Evolutionary conservation across 2,888 invertebrate genomes (phyloP), one percentile per base, ranked within the genome.

Genomic region (Heliconius erato): DNA sequence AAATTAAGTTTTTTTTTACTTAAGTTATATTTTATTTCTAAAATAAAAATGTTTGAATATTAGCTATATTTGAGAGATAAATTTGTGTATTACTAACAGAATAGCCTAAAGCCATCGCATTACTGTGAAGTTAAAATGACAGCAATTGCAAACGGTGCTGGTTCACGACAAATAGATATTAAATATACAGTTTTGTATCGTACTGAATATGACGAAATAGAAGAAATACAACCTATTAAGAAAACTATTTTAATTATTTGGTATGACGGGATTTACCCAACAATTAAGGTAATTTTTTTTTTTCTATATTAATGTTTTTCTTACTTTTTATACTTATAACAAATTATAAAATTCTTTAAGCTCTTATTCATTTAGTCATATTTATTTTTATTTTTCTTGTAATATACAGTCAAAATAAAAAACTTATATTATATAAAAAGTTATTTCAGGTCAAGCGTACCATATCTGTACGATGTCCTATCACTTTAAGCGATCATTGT

Each of bases 261-360:
- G 94, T 96, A 95, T 80, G 95, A 95, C 82, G 95, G 95, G 7
- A 94, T 95, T 85, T 95, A 95, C 86, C 95, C 96, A 44, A 95
- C 92, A 4, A 87, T 94, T 5, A 93, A 95, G 94, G 96, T 94
- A 59, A 32, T 54, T 49, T 3, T 16, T 49, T 49, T 16, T 14
- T 49, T 49, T 14, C 12, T 4, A 14, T 4, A 14, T 54, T 49
- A 4, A 49, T 16, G 6, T 6, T 54, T 54, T 54, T 19, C 7
- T 54, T 54, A 54, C 0, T 54, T 9, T 54, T 54, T 54, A 2
- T 2, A 19, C 19, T 54, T 54, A 19, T 16, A 4, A 63, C 63
- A n/a, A 12, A n/a, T 63, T 63, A 1, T 9, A n/a, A n/a, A 23
- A 11, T n/a, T n/a, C 0, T n/a, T 63, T 63, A 11, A 12, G n/a